These are phyloP conservation scores for Argyresthia goedartella DNA, from an alignment of 2,888 invertebrate species.

Conservation along the genomic window DNA sequence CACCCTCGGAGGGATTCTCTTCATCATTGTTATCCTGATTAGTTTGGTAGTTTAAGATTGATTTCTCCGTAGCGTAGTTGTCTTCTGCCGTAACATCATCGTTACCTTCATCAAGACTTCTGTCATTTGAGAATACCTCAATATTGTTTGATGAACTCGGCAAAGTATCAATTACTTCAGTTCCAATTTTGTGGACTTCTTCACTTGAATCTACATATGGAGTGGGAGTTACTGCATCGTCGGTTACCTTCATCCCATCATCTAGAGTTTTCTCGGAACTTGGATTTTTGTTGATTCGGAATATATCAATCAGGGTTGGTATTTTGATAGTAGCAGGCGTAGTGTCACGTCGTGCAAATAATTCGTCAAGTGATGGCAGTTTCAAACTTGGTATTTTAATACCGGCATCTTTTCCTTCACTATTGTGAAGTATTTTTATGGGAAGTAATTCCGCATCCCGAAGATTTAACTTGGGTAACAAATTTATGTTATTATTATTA, in stretches of 20 bases:
- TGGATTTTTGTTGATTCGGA: neutral
- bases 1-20: neutral
- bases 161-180: conserved; percentile 17
- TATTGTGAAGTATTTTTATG: neutral
- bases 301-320: neutral
- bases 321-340: neutral
- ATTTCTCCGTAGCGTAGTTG: no score
- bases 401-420: neutral
- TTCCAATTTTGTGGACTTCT: conserved; percentile 3
- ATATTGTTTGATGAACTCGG: conserved; percentile 13
- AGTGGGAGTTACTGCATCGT: neutral
- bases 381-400: neutral
- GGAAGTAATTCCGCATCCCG: no score
- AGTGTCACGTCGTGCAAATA: neutral
- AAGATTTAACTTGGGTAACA: no score
- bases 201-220: neutral
- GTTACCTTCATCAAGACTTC: no score
- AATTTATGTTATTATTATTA: no score
- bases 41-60: neutral
- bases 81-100: no score
- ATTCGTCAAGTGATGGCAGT: neutral
- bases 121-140: neutral
- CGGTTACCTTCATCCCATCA: neutral
- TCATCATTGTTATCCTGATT: neutral
- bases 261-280: no score